Conservation (phyloP, 2,888 invertebrate genomes). For the Dicycla oo region DNA sequence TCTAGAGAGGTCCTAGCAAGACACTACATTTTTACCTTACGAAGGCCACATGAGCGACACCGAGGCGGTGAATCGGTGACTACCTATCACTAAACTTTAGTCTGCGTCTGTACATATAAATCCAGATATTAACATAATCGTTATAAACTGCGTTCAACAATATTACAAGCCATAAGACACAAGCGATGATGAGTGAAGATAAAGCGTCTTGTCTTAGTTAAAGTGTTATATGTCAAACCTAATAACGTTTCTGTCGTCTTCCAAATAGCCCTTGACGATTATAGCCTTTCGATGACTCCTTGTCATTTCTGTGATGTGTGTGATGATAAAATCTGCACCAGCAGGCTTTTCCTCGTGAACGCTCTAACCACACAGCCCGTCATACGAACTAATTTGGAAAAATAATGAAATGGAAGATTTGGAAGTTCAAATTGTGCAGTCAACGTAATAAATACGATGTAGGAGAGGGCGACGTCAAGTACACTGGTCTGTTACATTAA, state of each 20-base stretch:
- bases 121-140: slow-evolving; percentile 37
- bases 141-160: slow-evolving; percentile 16
- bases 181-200: slow-evolving; percentile 31
- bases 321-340: background rate
- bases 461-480: background rate
- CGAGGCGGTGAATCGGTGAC: slow-evolving; percentile 2
- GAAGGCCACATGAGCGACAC: slow-evolving; percentile 47
- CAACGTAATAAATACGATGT: background rate
- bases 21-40: slow-evolving; percentile 33
- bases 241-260: background rate
- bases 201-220: background rate
- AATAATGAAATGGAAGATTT: background rate
- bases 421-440: too few relatives aligned
- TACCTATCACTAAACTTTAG: slow-evolving; percentile 21
- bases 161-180: slow-evolving; percentile 19
- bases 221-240: background rate
- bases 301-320: background rate
- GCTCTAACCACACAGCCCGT: background rate
- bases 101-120: slow-evolving; percentile 13
- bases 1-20: slow-evolving; percentile 30
- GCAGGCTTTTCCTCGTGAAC: background rate
- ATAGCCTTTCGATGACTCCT: slow-evolving; percentile 2
- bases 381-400: background rate
- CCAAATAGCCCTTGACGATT: background rate
- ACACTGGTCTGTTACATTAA: background rate